Evolutionary conservation across 1,140 invertebrate species (phyloP).

Genomic region (Drosophila tani): DNA sequence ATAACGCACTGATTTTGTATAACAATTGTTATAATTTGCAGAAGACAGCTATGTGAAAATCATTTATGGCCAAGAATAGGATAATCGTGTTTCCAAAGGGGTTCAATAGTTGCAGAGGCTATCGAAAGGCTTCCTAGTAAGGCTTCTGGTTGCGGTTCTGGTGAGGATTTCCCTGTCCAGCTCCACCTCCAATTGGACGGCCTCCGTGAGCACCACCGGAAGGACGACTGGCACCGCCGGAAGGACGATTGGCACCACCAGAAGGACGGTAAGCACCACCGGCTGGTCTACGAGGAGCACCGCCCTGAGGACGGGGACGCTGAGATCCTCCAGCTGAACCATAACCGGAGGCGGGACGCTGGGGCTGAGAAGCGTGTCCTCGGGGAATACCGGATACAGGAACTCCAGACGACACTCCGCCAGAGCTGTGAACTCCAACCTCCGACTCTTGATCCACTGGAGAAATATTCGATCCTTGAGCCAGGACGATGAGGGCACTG

Average conservation of each 20-base stretch:
- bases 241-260: constrained; percentile 1
- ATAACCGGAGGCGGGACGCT: constrained; percentile 9
- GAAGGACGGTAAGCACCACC: constrained; percentile 1
- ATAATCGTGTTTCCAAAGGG: background rate
- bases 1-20: constrained; percentile 10
- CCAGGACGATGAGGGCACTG: constrained; percentile 29
- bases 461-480: constrained; percentile 31
- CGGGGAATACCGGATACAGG: background rate
- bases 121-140: constrained; percentile 1
- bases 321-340: constrained; percentile 13
- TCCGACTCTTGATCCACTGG: constrained; percentile 15
- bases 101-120: background rate
- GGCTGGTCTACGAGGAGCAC: constrained; percentile 1
- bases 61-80: background rate
- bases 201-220: constrained; percentile 7
- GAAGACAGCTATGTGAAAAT: background rate
- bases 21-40: constrained; percentile 36
- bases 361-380: constrained; percentile 4
- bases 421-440: constrained; percentile 15
- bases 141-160: constrained; percentile 18
- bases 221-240: constrained; percentile 2
- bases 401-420: constrained; percentile 10
- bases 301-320: constrained; percentile 14
- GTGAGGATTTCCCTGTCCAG: constrained; percentile 12
- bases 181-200: constrained; percentile 15